Percentiles rank a stretch among this genome's conserved stretches.
Conservation (phyloP, 2,888 invertebrate genomes). For the Siphlonurus alternatus region DNA sequence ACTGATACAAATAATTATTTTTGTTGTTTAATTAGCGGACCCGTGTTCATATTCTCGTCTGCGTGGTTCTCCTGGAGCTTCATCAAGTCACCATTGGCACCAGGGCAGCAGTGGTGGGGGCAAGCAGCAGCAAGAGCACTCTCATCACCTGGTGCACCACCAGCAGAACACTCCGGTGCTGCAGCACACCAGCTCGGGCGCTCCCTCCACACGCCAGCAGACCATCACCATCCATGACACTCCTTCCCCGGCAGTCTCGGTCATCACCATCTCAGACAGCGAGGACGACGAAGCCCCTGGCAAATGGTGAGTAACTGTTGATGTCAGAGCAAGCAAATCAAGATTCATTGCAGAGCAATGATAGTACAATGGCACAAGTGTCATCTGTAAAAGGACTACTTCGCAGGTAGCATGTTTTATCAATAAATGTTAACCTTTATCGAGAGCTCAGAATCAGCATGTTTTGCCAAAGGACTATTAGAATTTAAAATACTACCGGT, state of each 20-base stretch:
- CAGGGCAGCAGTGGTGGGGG: slow-evolving; percentile 15
- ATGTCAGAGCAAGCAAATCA: neutral
- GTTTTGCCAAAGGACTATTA: no score
- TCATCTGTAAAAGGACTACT: no score
- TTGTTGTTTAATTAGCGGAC: no score
- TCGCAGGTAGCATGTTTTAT: no score
- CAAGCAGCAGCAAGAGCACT: slow-evolving; percentile 18
- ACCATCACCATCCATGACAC: slow-evolving; percentile 92
- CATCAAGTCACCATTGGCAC: slow-evolving; percentile 13
- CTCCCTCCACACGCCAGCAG: slow-evolving; percentile 39
- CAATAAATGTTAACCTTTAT: no score
- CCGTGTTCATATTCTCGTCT: slow-evolving; percentile 5
- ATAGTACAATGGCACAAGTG: no score
- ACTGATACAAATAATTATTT: no score
- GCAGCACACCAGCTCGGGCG: slow-evolving; percentile 67
- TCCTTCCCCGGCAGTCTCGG: slow-evolving; percentile 85
- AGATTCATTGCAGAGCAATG: no score
- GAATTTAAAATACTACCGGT: no score
- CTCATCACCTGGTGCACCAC: neutral
- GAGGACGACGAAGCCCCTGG: slow-evolving; percentile 58
- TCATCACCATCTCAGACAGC: slow-evolving; percentile 90
- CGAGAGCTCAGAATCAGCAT: no score
- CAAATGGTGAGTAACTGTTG: slow-evolving; percentile 19
- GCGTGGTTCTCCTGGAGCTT: slow-evolving; percentile 10
- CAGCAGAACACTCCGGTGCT: slow-evolving; percentile 22